phyloP scores from a whole-genome alignment of 2,113 vertebrate species.

The Apistogramma diplotaenia region DNA sequence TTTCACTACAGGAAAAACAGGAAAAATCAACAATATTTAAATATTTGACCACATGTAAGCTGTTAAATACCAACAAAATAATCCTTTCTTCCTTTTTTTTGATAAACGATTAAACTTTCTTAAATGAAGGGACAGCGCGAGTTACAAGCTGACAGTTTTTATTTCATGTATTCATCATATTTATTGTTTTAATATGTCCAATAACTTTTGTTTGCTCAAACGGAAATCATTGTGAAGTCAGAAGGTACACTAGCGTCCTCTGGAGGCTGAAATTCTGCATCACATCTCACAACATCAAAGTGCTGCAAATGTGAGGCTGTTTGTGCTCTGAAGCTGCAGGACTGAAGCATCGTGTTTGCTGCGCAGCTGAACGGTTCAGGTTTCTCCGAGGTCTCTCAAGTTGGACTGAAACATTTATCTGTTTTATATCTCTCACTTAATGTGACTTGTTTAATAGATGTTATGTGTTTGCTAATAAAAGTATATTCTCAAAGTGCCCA shows the following conservation, averaged over 20 bases:
- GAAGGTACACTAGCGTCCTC: neutral
- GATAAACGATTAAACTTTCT: neutral
- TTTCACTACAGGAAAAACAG: neutral
- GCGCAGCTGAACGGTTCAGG: neutral
- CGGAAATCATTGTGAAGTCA: neutral
- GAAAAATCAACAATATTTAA: too few species aligned
- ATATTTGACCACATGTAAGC: neutral
- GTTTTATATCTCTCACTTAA: neutral
- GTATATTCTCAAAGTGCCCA: neutral
- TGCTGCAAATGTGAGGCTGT: neutral
- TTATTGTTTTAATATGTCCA: neutral
- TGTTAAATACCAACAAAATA: neutral
- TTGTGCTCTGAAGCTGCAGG: neutral
- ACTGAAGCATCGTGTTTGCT: neutral
- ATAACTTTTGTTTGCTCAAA: neutral
- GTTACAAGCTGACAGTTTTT: accelerated
- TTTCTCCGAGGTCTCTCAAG: neutral
- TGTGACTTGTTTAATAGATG: neutral
- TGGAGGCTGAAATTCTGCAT: neutral
- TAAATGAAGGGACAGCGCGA: neutral
- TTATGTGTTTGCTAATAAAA: conserved; percentile 17
- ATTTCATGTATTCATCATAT: neutral
- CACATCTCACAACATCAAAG: accelerated
- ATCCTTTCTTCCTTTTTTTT: neutral
- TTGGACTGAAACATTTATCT: neutral